Conservation (phyloP, 2,113 vertebrate species). For the Rhinolophus ferrumequinum region DNA sequence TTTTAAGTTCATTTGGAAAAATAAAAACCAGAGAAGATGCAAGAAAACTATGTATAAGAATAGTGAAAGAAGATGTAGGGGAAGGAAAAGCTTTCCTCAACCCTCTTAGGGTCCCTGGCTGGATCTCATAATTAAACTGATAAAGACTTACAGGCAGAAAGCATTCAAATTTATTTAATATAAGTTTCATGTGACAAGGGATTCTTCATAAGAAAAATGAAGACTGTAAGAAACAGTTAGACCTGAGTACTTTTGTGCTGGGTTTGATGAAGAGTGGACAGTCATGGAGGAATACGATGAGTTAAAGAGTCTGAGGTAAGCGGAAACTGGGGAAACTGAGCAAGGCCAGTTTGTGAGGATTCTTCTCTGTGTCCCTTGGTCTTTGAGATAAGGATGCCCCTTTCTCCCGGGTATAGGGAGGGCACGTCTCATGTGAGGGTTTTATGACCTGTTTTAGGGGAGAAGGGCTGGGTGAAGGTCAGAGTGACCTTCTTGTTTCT, state of each 20-base stretch:
- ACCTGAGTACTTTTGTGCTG: not conserved
- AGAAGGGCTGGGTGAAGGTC: not conserved
- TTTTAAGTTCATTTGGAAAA: constrained; percentile 18
- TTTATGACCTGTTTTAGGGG: not conserved
- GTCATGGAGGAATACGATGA: not conserved
- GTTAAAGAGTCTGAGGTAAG: not conserved
- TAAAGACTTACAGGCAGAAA: not conserved
- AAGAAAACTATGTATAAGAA: not conserved
- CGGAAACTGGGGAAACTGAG: not conserved
- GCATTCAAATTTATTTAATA: not conserved
- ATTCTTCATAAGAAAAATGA: not conserved
- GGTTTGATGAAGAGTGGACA: not conserved
- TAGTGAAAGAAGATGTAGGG: not conserved
- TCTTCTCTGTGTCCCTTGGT: not conserved
- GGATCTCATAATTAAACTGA: not conserved
- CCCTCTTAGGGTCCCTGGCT: not conserved
- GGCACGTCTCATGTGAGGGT: not conserved
- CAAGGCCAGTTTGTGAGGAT: not conserved
- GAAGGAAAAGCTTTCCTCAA: not conserved
- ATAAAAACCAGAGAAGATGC: not conserved
- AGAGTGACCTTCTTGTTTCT: not conserved
- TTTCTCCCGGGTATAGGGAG: not conserved
- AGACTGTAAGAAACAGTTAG: too few relatives aligned
- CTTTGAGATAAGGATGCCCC: not conserved
- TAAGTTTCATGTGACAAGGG: not conserved